Evolutionary conservation across 2,888 invertebrate genomes (phyloP).

Genomic region (Microplitis deprimator): DNA sequence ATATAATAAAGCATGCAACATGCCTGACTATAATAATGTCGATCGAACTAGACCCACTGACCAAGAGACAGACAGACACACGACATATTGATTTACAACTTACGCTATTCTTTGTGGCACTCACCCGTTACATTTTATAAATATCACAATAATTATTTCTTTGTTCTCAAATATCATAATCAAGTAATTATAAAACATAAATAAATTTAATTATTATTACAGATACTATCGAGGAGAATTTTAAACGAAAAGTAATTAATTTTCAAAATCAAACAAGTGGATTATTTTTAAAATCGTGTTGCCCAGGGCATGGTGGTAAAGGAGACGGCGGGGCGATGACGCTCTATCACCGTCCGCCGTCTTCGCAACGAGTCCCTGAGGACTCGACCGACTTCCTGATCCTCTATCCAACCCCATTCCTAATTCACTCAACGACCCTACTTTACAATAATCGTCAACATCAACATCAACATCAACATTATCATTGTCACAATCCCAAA

Average conservation of each 20-base stretch:
- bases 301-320: constrained; percentile 64
- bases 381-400: constrained; percentile 61
- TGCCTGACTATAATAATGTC: constrained; percentile 36
- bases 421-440: constrained; percentile 42
- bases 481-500: constrained; percentile 45
- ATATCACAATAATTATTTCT: too few relatives aligned
- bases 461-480: not conserved
- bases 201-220: too few relatives aligned
- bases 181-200: too few relatives aligned
- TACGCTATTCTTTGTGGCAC: not conserved
- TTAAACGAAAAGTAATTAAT: too few relatives aligned
- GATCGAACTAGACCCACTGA: constrained; percentile 59
- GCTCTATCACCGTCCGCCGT: constrained; percentile 64
- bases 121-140: not conserved
- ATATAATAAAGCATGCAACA: constrained; percentile 14
- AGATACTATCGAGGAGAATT: too few relatives aligned
- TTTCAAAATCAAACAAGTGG: not conserved
- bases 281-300: not conserved
- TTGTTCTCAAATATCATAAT: too few relatives aligned
- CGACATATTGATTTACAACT: constrained; percentile 13
- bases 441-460: not conserved
- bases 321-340: constrained; percentile 70
- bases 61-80: constrained; percentile 50
- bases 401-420: constrained; percentile 52
- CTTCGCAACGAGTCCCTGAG: constrained; percentile 65